phyloP scores from a whole-genome alignment of 2,113 vertebrate genomes.

The Hoplias malabaricus region DNA sequence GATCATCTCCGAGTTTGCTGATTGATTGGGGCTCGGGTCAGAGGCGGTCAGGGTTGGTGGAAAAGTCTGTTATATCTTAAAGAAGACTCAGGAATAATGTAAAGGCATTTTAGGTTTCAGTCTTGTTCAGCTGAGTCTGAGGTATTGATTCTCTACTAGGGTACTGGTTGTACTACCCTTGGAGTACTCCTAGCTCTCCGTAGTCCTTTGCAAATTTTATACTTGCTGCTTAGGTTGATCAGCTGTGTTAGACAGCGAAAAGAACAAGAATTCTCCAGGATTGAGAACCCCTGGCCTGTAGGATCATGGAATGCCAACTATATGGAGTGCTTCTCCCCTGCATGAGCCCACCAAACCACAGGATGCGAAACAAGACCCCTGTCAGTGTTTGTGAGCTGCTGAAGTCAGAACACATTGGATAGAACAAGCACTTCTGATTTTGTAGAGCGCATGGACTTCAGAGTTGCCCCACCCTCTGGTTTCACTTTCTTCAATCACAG shows the following conservation, averaged over 20 bases:
- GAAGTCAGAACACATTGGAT: no score
- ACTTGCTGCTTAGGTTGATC: background rate
- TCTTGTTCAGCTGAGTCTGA: background rate
- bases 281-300: background rate
- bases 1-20: slow-evolving; percentile 11
- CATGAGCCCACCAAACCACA: no score
- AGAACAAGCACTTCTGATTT: no score
- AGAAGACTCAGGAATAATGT: background rate
- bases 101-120: background rate
- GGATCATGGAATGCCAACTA: slow-evolving; percentile 3
- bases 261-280: background rate
- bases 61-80: background rate
- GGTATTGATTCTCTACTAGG: background rate
- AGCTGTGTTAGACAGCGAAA: background rate
- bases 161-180: background rate
- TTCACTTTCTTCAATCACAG: no score
- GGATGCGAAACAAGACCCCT: no score
- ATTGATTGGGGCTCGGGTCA: slow-evolving; percentile 2
- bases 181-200: background rate
- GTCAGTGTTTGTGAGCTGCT: no score
- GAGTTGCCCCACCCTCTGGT: no score
- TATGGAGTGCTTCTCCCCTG: background rate
- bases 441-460: no score
- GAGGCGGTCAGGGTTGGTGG: background rate
- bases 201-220: background rate